Percentiles rank a stretch among this genome's conserved stretches.
Conservation (phyloP, 2,113 vertebrate genomes). For the Stigmatopora argus region DNA sequence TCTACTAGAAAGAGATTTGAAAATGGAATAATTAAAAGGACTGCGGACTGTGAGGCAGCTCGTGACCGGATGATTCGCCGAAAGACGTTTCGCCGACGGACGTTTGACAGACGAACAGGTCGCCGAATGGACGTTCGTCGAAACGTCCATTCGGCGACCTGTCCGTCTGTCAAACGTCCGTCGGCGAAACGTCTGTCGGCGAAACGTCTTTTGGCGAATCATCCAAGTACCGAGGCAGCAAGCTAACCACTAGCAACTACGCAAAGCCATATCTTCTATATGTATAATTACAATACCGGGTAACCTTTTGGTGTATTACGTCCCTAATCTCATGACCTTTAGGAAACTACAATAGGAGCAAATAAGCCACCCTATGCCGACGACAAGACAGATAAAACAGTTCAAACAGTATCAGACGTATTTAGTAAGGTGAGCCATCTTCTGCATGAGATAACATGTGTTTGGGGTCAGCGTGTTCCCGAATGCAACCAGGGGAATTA, state of each 20-base stretch:
- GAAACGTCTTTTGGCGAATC: too few species aligned
- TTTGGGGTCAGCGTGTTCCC: constrained; percentile 52
- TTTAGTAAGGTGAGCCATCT: neutral
- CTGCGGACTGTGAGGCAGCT: neutral
- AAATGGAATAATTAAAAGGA: neutral
- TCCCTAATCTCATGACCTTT: neutral
- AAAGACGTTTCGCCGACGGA: too few species aligned
- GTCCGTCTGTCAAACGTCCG: too few species aligned
- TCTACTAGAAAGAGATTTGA: neutral
- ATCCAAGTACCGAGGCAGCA: too few species aligned
- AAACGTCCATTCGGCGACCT: too few species aligned
- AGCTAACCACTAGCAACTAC: neutral
- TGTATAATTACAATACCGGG: neutral
- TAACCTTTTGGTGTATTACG: neutral
- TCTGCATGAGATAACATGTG: constrained; percentile 30
- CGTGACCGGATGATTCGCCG: too few species aligned
- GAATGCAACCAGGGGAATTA: constrained; percentile 24
- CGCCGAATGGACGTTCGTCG: too few species aligned
- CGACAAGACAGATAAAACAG: neutral
- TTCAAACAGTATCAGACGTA: neutral
- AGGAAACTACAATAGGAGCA: neutral
- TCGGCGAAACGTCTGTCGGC: too few species aligned
- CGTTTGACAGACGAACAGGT: too few species aligned
- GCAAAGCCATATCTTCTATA: neutral
- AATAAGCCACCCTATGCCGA: neutral